Conservation (phyloP, 2,888 invertebrate genomes). For the Drosophila yooni region DNA sequence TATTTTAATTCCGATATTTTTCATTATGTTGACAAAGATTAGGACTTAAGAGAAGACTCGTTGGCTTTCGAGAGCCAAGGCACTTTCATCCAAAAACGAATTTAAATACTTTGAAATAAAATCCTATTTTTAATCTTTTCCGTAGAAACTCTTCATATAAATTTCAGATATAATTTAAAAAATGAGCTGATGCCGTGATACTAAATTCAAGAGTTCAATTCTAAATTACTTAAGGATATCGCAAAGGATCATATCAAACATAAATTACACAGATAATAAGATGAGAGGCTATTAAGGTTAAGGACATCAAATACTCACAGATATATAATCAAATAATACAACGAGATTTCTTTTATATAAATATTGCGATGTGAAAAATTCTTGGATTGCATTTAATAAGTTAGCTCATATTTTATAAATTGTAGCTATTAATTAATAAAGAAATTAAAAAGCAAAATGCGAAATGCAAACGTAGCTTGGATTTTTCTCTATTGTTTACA, state of each 20-base stretch:
- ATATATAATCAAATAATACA: background rate
- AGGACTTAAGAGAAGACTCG: no score
- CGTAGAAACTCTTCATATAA: background rate
- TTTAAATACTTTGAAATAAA: background rate
- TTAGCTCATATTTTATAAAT: conserved; percentile 50
- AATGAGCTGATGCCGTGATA: background rate
- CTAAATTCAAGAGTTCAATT: background rate
- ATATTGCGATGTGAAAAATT: conserved; percentile 23
- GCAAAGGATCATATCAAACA: background rate
- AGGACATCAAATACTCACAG: background rate
- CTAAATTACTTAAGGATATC: conserved; percentile 1
- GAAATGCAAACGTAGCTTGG: conserved; percentile 35
- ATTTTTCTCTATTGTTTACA: conserved; percentile 5
- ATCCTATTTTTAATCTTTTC: background rate
- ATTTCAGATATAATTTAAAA: background rate
- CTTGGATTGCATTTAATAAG: conserved; percentile 38
- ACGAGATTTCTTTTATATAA: background rate
- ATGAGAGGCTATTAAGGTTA: background rate
- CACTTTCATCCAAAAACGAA: background rate
- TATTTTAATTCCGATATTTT: background rate
- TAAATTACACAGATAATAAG: background rate
- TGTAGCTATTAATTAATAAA: conserved; percentile 34
- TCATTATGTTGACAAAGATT: background rate
- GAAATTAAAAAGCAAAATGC: conserved; percentile 38
- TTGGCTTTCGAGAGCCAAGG: background rate